These are phyloP conservation scores for Pristiophorus japonicus DNA, from an alignment of 2,113 vertebrate species.

Conservation along the genomic window DNA sequence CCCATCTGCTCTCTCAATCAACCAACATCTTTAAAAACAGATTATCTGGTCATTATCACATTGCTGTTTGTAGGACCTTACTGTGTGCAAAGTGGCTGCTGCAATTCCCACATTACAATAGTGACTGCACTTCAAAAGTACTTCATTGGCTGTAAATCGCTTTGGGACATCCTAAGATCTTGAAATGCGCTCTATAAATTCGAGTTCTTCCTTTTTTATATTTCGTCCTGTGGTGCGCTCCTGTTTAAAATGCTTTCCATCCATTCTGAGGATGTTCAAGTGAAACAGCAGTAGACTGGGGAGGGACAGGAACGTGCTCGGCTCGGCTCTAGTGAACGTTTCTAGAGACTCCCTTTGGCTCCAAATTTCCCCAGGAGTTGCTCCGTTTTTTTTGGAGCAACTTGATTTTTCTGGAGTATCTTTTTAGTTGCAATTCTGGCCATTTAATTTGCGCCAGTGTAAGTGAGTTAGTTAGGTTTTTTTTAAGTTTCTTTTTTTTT, in stretches of 20 bases:
- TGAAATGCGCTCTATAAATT: not conserved
- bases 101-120: not conserved
- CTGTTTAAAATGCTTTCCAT: not conserved
- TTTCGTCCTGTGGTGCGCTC: not conserved
- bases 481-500: no score
- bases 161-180: not conserved
- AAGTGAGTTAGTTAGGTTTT: no score
- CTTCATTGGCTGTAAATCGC: not conserved
- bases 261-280: not conserved
- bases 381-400: no score
- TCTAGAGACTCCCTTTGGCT: no score
- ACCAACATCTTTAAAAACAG: not conserved
- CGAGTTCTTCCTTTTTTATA: not conserved
- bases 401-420: no score
- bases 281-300: not conserved
- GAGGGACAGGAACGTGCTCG: no score
- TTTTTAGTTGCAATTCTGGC: no score
- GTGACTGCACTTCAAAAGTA: not conserved
- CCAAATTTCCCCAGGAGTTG: no score
- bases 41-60: constrained; percentile 15
- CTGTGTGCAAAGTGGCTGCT: not conserved
- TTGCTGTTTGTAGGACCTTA: not conserved
- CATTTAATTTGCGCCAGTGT: no score
- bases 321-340: not conserved
- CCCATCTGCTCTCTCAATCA: not conserved